phyloP scores from a whole-genome alignment of 1,140 invertebrate genomes.

The Archegozetes longisetosus region DNA sequence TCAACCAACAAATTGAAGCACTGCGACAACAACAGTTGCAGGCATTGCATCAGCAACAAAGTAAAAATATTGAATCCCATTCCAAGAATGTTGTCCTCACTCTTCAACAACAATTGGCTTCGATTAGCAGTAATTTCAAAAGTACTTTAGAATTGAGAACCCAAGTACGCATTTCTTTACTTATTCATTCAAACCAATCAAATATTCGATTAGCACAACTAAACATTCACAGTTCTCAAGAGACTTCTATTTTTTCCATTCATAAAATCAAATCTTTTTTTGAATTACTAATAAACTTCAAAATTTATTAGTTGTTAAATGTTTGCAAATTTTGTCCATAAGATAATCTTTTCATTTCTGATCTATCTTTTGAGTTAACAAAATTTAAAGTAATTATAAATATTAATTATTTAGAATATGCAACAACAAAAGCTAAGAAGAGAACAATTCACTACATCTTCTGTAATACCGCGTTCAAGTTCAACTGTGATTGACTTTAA shows the following conservation, averaged over 20 bases:
- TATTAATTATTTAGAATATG: no score
- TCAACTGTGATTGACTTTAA: conserved; percentile 18
- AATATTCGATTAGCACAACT: no score
- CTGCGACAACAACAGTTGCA: conserved; percentile 33
- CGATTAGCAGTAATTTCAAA: conserved; percentile 93
- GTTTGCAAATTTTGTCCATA: no score
- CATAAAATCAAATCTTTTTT: not conserved
- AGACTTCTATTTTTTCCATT: not conserved
- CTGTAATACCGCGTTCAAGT: conserved; percentile 32
- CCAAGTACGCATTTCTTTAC: no score
- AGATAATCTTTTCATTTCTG: conserved; percentile 23
- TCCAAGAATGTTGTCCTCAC: conserved; percentile 87
- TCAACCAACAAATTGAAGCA: conserved; percentile 86
- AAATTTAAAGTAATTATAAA: no score
- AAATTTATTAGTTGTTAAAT: conserved; percentile 5
- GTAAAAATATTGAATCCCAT: conserved; percentile 71
- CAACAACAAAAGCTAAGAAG: conserved; percentile 82
- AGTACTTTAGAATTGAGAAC: conserved; percentile 73
- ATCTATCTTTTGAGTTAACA: no score
- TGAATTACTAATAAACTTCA: not conserved
- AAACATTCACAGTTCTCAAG: not conserved
- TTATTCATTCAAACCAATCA: no score
- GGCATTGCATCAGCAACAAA: conserved; percentile 27
- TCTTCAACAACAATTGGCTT: conserved; percentile 83
- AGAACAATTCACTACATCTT: conserved; percentile 75